Evolutionary conservation across 2,113 vertebrate genomes (phyloP).

Genomic region (Sterna hirundo): DNA sequence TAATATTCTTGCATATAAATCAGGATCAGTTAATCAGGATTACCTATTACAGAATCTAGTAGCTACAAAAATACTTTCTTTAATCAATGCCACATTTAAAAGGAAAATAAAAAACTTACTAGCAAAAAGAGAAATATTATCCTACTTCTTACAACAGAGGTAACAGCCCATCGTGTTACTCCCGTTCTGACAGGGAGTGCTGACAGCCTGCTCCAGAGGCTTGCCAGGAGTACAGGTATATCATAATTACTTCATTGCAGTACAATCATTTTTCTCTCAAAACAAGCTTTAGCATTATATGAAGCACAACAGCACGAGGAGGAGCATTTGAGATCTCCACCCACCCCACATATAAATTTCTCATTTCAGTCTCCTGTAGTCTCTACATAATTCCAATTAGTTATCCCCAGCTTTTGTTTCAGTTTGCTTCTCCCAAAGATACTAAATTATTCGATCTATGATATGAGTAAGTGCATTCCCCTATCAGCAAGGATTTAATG

Average conservation of each 20-base stretch:
- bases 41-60: not conserved
- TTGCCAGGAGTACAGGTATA: slow-evolving; percentile 56
- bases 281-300: not conserved
- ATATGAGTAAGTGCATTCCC: slow-evolving; percentile 54
- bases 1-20: not conserved
- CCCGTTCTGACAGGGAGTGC: slow-evolving; percentile 41
- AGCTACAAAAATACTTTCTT: not conserved
- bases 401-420: slow-evolving; percentile 40
- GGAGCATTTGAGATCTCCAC: not conserved
- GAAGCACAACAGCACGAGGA: not conserved
- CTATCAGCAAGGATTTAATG: slow-evolving; percentile 23
- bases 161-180: slow-evolving; percentile 70
- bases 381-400: not conserved
- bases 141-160: slow-evolving; percentile 77
- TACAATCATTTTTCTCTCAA: not conserved
- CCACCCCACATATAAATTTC: not conserved
- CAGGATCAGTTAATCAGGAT: not conserved
- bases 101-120: slow-evolving; percentile 64
- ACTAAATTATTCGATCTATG: slow-evolving; percentile 79
- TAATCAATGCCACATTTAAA: not conserved
- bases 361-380: not conserved
- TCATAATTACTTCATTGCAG: slow-evolving; percentile 39
- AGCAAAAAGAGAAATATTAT: slow-evolving; percentile 54
- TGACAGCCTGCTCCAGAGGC: slow-evolving; percentile 3
- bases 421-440: slow-evolving; percentile 70